Base-by-base conservation (phyloP, 2,113 vertebrate species). In the Steatornis caripensis region DNA sequence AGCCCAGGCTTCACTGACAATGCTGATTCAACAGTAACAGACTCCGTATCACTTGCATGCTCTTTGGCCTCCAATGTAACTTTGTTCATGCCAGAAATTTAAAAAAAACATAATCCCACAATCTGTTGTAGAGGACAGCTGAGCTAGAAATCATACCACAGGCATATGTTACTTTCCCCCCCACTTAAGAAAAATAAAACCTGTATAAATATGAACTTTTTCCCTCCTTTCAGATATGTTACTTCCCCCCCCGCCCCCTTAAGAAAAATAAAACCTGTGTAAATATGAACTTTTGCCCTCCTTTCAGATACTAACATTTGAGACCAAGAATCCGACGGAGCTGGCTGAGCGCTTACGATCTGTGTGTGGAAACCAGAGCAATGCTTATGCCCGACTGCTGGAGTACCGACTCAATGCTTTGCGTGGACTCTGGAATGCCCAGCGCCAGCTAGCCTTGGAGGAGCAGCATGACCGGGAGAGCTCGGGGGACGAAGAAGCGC, bases 341-440 rank as follows among this genome's bases (percentile, higher is more conserved):
- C 97, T 99, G 60, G 99, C 99, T 1, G 99, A 99, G 97, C 99
- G 99, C 36, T 94, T 99, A 36, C 99, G 99, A 22, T 98, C 99
- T 1, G 99, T 99, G 48, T 99, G 99, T 32, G 99, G 99, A 8
- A 99, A 99, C 96, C 99, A 99, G 98, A 99, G 99, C 98, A 99
- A 99, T 5, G 99, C 99, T 8, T 99, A 99, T 6, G 99, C 99
- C 8, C 99, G 99, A 15, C 98, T 99, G 51, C 98, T 99, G 90
- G 99, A 99, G 88, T 99, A 99, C 95, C 99, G 99, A 12, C 98
- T 99, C 46, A 99, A 99, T 13, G 99, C 99, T 8, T 95, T 99
- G 94, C 98, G 99, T 2, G 99, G 99, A 55, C 98, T 99, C 74
- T 99, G 99, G 99, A 99, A 99, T 11, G 99, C 99, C 23, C 99